Evolutionary conservation across 2,888 invertebrate species (phyloP).

Genomic region (Drosophila atripex): DNA sequence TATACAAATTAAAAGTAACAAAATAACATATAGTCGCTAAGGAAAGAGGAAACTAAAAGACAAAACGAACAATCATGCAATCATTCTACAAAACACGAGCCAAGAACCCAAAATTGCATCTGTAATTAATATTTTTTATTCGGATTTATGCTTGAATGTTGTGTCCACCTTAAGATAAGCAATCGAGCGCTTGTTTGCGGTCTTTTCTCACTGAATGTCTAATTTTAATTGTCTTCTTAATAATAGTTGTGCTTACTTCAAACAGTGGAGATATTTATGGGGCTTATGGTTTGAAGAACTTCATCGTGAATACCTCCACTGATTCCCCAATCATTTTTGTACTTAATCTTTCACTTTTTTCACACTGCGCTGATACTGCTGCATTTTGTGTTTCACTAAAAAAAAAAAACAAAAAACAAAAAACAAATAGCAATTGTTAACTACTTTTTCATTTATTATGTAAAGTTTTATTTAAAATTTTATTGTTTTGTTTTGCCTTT

Average conservation of each 20-base stretch:
- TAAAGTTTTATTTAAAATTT: conserved; percentile 22
- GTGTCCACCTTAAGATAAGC: conserved; percentile 27
- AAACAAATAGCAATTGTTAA: conserved; percentile 5
- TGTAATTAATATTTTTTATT: conserved; percentile 24
- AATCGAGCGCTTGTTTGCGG: conserved; percentile 39
- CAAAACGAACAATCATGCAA: conserved; percentile 18
- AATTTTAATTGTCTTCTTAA: conserved; percentile 16
- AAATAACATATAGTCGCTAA: conserved; percentile 21
- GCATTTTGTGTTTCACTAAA: conserved; percentile 10
- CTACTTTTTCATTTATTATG: conserved; percentile 10
- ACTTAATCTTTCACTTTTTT: conserved; percentile 11
- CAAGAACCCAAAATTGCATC: conserved; percentile 25
- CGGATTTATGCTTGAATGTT: conserved; percentile 21
- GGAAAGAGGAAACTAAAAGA: conserved; percentile 1
- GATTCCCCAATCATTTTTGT: background rate
- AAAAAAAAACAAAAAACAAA: too few relatives aligned
- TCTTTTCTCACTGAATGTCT: conserved; percentile 11
- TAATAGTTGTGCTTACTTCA: conserved; percentile 14
- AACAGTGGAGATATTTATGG: conserved; percentile 12
- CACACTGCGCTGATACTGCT: conserved; percentile 38
- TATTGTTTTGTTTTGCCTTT: conserved; percentile 31
- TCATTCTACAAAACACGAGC: conserved; percentile 32
- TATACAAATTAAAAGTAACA: too few relatives aligned
- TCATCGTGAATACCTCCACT: conserved; percentile 13
- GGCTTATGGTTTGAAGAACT: background rate